Evolutionary conservation across 2,113 vertebrate genomes (phyloP), one percentile per base, ranked within the genome.

Genomic region (Aptenodytes patagonicus): DNA sequence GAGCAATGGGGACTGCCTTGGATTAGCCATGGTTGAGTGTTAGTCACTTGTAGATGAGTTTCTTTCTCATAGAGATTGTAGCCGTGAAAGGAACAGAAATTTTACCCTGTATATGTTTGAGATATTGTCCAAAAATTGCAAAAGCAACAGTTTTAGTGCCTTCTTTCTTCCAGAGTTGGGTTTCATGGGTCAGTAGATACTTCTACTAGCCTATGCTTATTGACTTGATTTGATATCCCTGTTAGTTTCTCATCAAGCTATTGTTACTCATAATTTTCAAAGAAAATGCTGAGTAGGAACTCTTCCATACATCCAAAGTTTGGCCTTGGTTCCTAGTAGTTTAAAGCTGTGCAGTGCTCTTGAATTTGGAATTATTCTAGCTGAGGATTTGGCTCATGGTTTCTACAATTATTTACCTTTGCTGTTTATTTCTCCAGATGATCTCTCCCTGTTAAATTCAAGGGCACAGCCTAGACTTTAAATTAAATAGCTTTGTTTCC

Each of bases 401-500:
- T 92, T 90, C 71, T 93, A 52, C n/a, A 78, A 34, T 73, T 85
- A 54, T 91, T 89, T 94, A 73, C 42, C 10, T 72, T 87, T 88
- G 12, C 28, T 55, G 21, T 55, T 80, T 93, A 64, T 93, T 94
- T 83, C 66, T 83, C 0, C 15, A 92, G 58, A 83, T 78, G 32
- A 62, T 82, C 31, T 46, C 20, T 83, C 51, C 71, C 61, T 90
- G 61, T 88, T 95, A 83, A 86, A 91, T 92, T 92, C 38, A 87
- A 78, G 51, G 51, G 26, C 71, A 77, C 34, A 79, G 28, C 13
- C 31, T 87, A 52, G 42, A 83, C 38, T 70, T 93, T 82, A 91
- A 88, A 95, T 97, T 89, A 93, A 96, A 90, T 61, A 69, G 17
- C 21, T 95, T 93, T 87, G 32, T 95, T 96, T 89, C 36, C 49